Percentiles rank a stretch among this genome's conserved stretches.
Conservation (phyloP, 2,888 invertebrate species). For the Globia sparganii region DNA sequence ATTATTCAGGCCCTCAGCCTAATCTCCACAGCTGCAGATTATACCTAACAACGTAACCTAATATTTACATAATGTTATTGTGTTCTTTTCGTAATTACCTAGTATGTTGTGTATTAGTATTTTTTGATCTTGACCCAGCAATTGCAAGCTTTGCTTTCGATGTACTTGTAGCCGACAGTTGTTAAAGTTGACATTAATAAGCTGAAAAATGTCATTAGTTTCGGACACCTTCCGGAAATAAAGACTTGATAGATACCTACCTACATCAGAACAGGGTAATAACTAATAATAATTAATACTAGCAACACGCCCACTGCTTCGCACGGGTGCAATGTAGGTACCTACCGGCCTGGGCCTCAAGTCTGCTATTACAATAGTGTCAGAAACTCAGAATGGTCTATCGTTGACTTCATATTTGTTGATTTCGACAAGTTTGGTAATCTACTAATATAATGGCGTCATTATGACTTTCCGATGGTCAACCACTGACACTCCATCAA, state of each 20-base stretch:
- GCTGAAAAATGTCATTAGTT: background rate
- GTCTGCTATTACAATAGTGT: too few species aligned
- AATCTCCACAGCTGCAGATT: slow-evolving; percentile 37
- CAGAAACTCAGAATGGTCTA: too few species aligned
- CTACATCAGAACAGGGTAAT: background rate
- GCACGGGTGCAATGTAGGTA: background rate
- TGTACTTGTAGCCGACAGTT: background rate
- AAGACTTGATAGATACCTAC: background rate
- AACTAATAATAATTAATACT: too few species aligned
- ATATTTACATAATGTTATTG: background rate
- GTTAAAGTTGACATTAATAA: background rate
- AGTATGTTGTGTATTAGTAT: too few species aligned
- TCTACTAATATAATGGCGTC: too few species aligned
- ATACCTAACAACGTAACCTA: slow-evolving; percentile 15
- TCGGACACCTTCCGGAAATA: background rate
- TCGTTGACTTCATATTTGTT: too few species aligned
- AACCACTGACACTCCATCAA: too few species aligned
- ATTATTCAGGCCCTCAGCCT: slow-evolving; percentile 30
- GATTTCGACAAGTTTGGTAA: too few species aligned
- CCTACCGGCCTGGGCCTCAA: too few species aligned
- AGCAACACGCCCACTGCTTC: background rate
- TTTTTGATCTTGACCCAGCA: too few species aligned
- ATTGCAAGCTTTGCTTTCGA: background rate
- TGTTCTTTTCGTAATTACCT: background rate
- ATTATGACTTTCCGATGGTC: too few species aligned